Evolutionary conservation across 1,140 invertebrate species (phyloP), one percentile per base, ranked within the genome.

Genomic region (Euschistus heros): DNA sequence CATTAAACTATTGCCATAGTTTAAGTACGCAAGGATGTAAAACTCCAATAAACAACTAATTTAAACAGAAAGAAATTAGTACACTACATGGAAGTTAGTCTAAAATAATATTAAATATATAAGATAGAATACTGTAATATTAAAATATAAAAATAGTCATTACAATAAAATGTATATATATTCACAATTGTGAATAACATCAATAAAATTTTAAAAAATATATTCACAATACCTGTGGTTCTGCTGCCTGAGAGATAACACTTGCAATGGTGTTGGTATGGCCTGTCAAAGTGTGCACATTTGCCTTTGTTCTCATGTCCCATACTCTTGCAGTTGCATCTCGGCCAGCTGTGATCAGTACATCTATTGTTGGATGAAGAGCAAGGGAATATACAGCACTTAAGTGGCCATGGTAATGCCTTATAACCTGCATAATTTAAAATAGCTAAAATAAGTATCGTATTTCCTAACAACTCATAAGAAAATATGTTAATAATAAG

Each of bases 241-340:
- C 94, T 5, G 84, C 82, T 0, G 89, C 84, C 79, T 99, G 96
- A 67, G 91, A 90, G 61, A 89, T 86, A 0, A 98, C 90, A 73
- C 89, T 91, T 17, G 95, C 94, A 15, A 99, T 89, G 17, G 97
- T 99, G 75, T 98, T 97, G 10, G 93, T 93, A 75, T 99, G 97
- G 0, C 96, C 97, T n/a, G 86, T 82, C 10, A 99, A 79, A 3
- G 93, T 97, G 75, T 98, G 94, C 62, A 99, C 90, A 78, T 98
- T 97, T 2, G 94, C 94, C 79, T 99, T 99, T 2, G 94, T 98
- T 62, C 97, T 80, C 88, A 99, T 96, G 76, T 99, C 97, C 97
- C 97, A 99, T 44, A 98, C 92, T 68, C 97, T 81, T 0, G 91
- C 94, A 0, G 94, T 96, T 0, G 92, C 92, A 80, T 99, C 97